Percentiles rank a stretch among this genome's conserved stretches.
These are phyloP conservation scores for Cheilosia soror DNA, from an alignment of 2,888 invertebrate species.

Conservation along the genomic window DNA sequence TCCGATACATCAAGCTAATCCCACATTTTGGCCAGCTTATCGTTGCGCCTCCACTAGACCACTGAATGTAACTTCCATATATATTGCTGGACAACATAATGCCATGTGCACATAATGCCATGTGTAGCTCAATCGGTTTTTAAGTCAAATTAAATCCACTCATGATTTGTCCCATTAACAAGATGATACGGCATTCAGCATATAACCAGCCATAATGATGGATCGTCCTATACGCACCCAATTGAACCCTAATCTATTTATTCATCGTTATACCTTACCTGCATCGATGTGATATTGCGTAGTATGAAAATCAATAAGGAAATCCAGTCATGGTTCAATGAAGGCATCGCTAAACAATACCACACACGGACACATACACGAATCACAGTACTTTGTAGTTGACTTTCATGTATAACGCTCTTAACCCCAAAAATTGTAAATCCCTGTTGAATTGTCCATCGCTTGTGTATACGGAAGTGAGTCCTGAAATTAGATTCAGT, in stretches of 20 bases:
- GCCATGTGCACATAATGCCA: not conserved
- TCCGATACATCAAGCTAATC: too few species aligned
- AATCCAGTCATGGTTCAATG: slow-evolving; percentile 28
- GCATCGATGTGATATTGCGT: not conserved
- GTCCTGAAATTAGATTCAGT: not conserved
- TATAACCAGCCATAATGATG: not conserved
- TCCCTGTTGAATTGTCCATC: slow-evolving; percentile 21
- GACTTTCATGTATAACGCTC: not conserved
- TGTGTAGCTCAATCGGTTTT: not conserved
- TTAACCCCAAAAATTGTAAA: slow-evolving; percentile 40
- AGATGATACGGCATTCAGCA: not conserved
- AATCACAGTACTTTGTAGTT: too few species aligned
- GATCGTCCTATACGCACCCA: not conserved
- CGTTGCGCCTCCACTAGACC: too few species aligned
- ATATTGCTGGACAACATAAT: not conserved
- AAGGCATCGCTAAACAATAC: not conserved
- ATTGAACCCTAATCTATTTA: not conserved
- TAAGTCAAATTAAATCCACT: not conserved
- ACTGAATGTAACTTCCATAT: not conserved
- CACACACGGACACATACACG: not conserved
- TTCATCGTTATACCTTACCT: not conserved
- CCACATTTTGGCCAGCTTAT: too few species aligned
- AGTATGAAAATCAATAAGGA: slow-evolving; percentile 34
- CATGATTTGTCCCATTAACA: not conserved
- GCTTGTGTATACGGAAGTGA: not conserved